Base-by-base conservation (phyloP, 1,140 invertebrate species). In the Muscidifurax raptorellus region DNA sequence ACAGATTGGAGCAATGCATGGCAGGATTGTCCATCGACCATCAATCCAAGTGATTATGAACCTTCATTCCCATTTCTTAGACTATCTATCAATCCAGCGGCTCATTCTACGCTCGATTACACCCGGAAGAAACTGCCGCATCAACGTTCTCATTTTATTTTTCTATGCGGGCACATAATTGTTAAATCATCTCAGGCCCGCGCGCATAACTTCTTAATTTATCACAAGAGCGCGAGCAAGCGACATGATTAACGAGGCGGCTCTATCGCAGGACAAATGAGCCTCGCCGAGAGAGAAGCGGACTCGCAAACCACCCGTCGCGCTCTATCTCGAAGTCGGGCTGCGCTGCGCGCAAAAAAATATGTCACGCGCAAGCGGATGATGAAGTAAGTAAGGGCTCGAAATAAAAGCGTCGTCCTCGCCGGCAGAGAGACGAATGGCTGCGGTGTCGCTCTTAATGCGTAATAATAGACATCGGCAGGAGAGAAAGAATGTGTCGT, bases 371-470 rank as follows among this genome's bases (percentile, higher is more conserved):
- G 67, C 28, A 59, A 59, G 52, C 52, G 6, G 52, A 81, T 59
- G 80, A 59, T 72, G 36, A 72, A 72, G 79, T 72, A 28, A 28
- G 15, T 72, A 28, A 28, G 15, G 5, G 67, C 79, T 80, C 44
- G 80, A 81, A 74, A 81, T 72, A 81, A 52, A 72, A 52, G 69
- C 25, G 67, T 28, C 27, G 66, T 80, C 12, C 66, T 44, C 40
- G 15, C 4, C 5, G 12, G n/a, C 15, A 3, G 13, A 71, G 40
- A 47, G 78, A 18, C 27, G 28, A 13, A 25, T 32, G 4, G 13
- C n/a, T 15, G 36, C 1, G 15, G 4, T 12, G 59, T n/a, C 66
- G 6, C 52, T 59, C 52, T 5, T 52, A 81, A 81, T 66, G n/a
- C 4, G 30, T n/a, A 75, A 75, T 64, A 75, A 82, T 75, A 32